These are phyloP conservation scores for Pocillopora grandis DNA, from an alignment of 92 coral and sea anemone genomes.

Conservation along the genomic window DNA sequence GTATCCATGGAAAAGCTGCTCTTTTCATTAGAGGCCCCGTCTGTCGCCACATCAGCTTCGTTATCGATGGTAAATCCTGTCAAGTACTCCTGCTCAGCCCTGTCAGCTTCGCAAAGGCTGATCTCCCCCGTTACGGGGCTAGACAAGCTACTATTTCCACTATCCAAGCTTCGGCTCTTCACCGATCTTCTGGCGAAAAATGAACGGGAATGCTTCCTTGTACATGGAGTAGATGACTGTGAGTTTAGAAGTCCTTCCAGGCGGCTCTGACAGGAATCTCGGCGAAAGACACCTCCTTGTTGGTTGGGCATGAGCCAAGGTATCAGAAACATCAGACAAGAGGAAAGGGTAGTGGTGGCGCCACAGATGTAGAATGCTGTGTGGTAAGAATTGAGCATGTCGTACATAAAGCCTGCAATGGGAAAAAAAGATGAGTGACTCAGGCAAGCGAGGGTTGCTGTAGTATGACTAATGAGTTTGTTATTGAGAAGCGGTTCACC, in stretches of 20 bases:
- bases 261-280: slow-evolving; percentile 71
- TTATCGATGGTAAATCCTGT: not conserved
- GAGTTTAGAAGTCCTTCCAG: slow-evolving; percentile 47
- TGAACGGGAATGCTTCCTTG: not conserved
- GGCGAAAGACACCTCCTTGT: slow-evolving; percentile 49
- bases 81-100: slow-evolving; percentile 15
- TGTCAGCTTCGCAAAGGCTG: slow-evolving; percentile 36
- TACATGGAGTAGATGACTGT: not conserved
- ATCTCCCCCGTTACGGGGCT: not conserved
- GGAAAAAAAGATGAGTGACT: not conserved
- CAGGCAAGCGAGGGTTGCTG: too few species aligned
- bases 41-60: not conserved
- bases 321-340: slow-evolving; percentile 76
- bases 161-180: not conserved
- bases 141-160: slow-evolving; percentile 7
- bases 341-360: slow-evolving; percentile 68
- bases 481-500: too few species aligned
- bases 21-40: not conserved
- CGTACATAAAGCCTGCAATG: slow-evolving; percentile 74
- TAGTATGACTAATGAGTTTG: too few species aligned
- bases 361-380: slow-evolving; percentile 92
- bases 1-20: slow-evolving; percentile 30
- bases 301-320: slow-evolving; percentile 78
- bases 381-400: slow-evolving; percentile 83
- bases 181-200: not conserved